Percentiles rank a stretch among this genome's conserved stretches.
Conservation (phyloP, 2,888 invertebrate genomes). For the Xestia rhomboidea region DNA sequence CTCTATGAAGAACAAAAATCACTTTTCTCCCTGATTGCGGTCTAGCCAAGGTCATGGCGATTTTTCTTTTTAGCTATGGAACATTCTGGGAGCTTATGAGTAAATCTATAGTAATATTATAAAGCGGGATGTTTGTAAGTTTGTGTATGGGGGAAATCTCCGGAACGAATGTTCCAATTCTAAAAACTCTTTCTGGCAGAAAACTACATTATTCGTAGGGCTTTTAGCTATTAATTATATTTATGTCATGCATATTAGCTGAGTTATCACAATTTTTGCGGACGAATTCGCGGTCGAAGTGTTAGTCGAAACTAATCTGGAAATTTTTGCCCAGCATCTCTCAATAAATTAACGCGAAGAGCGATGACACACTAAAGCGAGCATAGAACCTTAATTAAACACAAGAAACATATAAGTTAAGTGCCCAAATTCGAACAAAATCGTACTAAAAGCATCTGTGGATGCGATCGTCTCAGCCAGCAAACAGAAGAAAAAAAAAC, state of each 20-base stretch:
- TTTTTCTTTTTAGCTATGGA: not conserved
- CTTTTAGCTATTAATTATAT: too few relatives aligned
- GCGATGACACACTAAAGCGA: not conserved
- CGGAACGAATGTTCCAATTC: too few relatives aligned
- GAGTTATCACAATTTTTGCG: too few relatives aligned
- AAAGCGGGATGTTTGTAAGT: too few relatives aligned
- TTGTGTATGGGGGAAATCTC: too few relatives aligned
- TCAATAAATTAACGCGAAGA: not conserved
- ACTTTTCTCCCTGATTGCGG: conserved; percentile 57
- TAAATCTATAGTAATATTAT: too few relatives aligned
- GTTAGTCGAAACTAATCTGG: too few relatives aligned
- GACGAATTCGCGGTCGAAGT: too few relatives aligned
- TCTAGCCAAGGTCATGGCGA: conserved; percentile 33
- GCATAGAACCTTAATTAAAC: not conserved
- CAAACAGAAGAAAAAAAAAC: not conserved
- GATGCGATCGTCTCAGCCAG: not conserved
- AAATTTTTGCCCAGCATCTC: not conserved
- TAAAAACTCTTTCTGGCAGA: too few relatives aligned
- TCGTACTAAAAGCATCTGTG: not conserved
- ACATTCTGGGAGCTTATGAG: not conserved
- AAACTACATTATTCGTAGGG: too few relatives aligned
- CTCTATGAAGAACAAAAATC: conserved; percentile 70
- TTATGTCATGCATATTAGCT: too few relatives aligned
- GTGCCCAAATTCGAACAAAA: not conserved
- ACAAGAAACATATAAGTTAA: too few relatives aligned